Percentiles rank a stretch among this genome's conserved stretches.
phyloP scores from a whole-genome alignment of 2,797 vertebrate species.

The Tapirus indicus region DNA sequence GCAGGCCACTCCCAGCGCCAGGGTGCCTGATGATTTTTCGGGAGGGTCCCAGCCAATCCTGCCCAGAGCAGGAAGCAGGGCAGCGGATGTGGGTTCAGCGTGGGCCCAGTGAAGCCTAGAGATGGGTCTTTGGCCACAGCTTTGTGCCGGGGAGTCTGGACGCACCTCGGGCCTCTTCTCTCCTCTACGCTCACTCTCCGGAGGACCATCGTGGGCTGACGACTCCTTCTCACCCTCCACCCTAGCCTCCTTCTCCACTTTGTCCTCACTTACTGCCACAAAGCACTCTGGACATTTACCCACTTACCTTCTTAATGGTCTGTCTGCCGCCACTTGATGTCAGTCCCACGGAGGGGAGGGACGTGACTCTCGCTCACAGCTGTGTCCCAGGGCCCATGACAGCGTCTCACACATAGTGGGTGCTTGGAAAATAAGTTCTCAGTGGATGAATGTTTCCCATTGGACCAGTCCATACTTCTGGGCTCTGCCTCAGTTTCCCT shows the following conservation, averaged over 20 bases:
- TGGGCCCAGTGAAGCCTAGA: neutral
- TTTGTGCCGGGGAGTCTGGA: neutral
- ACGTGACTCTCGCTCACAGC: no score
- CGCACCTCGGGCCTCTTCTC: neutral
- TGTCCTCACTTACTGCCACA: neutral
- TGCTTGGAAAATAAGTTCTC: neutral
- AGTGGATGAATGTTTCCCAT: neutral
- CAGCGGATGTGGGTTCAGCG: neutral
- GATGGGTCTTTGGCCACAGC: neutral
- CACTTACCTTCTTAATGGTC: neutral
- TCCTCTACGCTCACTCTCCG: neutral
- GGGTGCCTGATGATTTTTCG: neutral
- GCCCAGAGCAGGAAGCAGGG: no score
- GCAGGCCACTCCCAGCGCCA: no score
- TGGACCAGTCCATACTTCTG: no score
- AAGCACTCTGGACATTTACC: neutral
- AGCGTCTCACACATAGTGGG: neutral
- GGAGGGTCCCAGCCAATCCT: neutral
- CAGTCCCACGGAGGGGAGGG: neutral
- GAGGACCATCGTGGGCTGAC: neutral
- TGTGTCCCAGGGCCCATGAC: neutral
- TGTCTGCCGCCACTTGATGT: neutral
- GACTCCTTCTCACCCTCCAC: neutral
- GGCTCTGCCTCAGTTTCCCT: neutral
- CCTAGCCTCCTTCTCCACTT: neutral